Percentiles rank a stretch among this genome's conserved stretches.
phyloP scores from a whole-genome alignment of 2,888 invertebrate species.

The Stegana nigrithorax region DNA sequence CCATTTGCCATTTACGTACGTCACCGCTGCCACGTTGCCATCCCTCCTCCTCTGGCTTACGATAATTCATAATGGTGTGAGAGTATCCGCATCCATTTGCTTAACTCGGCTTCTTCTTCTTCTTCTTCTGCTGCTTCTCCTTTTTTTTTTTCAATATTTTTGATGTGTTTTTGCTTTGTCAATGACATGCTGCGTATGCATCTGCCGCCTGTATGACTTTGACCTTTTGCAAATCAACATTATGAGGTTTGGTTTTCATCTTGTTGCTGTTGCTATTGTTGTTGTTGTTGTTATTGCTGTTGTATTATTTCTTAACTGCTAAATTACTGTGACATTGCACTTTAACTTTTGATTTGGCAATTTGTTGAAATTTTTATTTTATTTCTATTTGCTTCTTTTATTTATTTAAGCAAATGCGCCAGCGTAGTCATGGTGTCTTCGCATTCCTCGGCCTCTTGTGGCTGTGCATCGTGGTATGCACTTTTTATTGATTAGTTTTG shows the following conservation, averaged over 20 bases:
- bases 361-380: slow-evolving; percentile 41
- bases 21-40: no score
- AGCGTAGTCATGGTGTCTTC: no score
- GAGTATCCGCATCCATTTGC: no score
- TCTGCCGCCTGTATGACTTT: slow-evolving; percentile 48
- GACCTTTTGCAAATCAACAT: slow-evolving; percentile 57
- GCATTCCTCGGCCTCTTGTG: no score
- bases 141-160: not conserved
- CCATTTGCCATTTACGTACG: not conserved
- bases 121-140: not conserved
- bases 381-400: slow-evolving; percentile 19
- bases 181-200: slow-evolving; percentile 15
- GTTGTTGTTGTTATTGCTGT: no score
- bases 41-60: not conserved
- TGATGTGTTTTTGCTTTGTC: not conserved
- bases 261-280: no score
- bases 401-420: not conserved
- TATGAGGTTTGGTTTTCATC: no score
- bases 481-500: slow-evolving; percentile 53
- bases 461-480: no score
- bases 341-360: slow-evolving; percentile 53
- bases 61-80: no score
- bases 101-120: not conserved
- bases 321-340: slow-evolving; percentile 62
- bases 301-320: slow-evolving; percentile 21